A percentile compares a stretch with the other conserved stretches of the same genome.
Evolutionary conservation across 1,140 invertebrate species (phyloP).

Genomic region (Drosophila orena): DNA sequence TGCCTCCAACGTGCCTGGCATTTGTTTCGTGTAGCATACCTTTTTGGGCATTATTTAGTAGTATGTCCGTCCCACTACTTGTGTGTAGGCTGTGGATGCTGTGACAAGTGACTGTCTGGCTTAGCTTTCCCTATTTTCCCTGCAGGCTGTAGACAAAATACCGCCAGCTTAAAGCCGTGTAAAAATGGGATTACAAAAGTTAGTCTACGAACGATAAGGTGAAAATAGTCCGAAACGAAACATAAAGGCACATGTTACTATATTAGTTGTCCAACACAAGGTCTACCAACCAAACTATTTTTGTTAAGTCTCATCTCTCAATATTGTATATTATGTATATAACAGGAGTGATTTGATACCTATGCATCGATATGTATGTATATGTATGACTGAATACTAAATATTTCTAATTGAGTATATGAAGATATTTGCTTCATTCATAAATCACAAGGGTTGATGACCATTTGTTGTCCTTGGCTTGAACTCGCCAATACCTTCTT

Average conservation of each 20-base stretch:
- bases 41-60: conserved; percentile 45
- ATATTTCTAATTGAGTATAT: no score
- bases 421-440: not conserved
- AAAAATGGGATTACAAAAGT: conserved; percentile 8
- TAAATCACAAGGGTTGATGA: not conserved
- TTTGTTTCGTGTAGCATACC: conserved; percentile 54
- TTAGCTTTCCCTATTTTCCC: conserved; percentile 16
- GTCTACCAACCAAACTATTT: no score
- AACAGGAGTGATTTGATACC: no score
- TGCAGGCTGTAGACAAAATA: not conserved
- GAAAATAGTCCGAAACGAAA: not conserved
- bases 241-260: not conserved
- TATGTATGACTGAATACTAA: no score
- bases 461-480: not conserved
- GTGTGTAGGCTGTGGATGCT: conserved; percentile 33
- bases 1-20: conserved; percentile 69
- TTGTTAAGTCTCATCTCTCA: no score
- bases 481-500: not conserved
- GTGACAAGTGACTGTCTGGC: conserved; percentile 46
- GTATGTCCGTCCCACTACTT: conserved; percentile 10
- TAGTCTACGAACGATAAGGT: not conserved
- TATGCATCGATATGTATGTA: no score
- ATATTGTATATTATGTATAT: no score
- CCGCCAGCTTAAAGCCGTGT: conserved; percentile 12
- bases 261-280: no score